Base-by-base conservation (phyloP, 2,113 vertebrate genomes). In the Helogale parvula region DNA sequence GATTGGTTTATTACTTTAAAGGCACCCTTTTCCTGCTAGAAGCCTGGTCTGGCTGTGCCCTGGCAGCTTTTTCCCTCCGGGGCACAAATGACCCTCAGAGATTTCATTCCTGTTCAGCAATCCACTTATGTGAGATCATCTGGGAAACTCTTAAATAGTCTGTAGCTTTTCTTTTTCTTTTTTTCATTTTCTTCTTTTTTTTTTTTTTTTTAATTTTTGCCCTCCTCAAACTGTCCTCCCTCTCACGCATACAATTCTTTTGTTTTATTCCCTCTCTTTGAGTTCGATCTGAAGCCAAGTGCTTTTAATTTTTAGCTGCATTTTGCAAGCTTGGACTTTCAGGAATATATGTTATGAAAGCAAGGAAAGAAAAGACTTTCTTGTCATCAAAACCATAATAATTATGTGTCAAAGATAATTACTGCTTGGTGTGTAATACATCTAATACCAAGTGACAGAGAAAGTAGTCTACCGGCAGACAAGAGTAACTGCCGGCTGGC, bases 361-460 rank as follows among this genome's bases (percentile, higher is more conserved):
- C 98, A 97, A 85, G 96, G 98, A 98, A 98, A 99, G 98, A 99
- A 98, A 99, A 98, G 98, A 98, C 98, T 98, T 99, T 99, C 98
- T 99, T 99, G 98, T 99, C 99, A 99, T 99, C 99, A 99, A 99
- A 99, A 99, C 98, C 98, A 98, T 99, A 99, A 99, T 99, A 99
- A 99, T 99, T 99, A 99, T 98, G 98, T 99, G 99, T 99, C 99
- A 99, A 98, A 99, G 98, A 97, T 99, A 99, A 99, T 99, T 99
- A 99, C 98, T 98, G 97, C 98, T 99, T 98, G 98, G 98, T 98
- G 98, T 98, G 98, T 98, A 99, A 98, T 98, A 98, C 98, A 98
- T 99, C 98, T 99, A 99, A 99, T 98, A 98, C 98, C 98, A 97
- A 94, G 97, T 98, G 99, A 99, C 98, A 99, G 98, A 98, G 98